Conservation (phyloP, 2,797 vertebrate species). For the Luscinia megarhynchos region DNA sequence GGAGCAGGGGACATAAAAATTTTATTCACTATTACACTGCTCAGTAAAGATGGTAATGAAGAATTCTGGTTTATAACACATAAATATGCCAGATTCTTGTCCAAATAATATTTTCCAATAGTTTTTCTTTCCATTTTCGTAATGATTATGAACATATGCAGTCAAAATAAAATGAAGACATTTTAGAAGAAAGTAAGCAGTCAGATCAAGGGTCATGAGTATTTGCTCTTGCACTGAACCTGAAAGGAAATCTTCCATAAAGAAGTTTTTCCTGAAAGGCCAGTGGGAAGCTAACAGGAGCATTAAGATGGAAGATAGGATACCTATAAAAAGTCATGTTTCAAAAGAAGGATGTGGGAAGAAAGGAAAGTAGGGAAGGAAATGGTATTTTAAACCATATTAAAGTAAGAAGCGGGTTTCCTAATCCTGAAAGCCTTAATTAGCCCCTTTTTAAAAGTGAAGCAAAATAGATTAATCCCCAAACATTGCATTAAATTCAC, state of each 20-base stretch:
- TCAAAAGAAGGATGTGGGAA: slow-evolving; percentile 65
- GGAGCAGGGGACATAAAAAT: not conserved
- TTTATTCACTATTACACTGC: not conserved
- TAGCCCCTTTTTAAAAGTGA: slow-evolving; percentile 6
- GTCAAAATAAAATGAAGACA: not conserved
- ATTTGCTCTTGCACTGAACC: slow-evolving; percentile 40
- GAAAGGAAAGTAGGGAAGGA: slow-evolving; percentile 64
- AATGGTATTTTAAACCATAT: slow-evolving; percentile 52
- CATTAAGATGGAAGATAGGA: slow-evolving; percentile 62
- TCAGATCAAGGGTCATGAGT: not conserved
- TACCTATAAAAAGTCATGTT: slow-evolving; percentile 57
- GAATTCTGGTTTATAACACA: not conserved
- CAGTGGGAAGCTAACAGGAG: slow-evolving; percentile 31
- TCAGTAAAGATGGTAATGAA: not conserved
- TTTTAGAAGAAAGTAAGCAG: not conserved
- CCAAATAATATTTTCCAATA: not conserved
- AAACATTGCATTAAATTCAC: slow-evolving; percentile 41
- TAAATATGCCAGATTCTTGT: not conserved
- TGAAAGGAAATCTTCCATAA: slow-evolving; percentile 61
- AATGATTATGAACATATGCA: not conserved
- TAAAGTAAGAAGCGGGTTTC: slow-evolving; percentile 29
- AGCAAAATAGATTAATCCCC: slow-evolving; percentile 18
- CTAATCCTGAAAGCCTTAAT: slow-evolving; percentile 52
- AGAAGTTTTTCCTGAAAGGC: slow-evolving; percentile 55
- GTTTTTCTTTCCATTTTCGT: not conserved